Evolutionary conservation across 2,113 vertebrate species (phyloP).

Genomic region (Eonycteris spelaea): DNA sequence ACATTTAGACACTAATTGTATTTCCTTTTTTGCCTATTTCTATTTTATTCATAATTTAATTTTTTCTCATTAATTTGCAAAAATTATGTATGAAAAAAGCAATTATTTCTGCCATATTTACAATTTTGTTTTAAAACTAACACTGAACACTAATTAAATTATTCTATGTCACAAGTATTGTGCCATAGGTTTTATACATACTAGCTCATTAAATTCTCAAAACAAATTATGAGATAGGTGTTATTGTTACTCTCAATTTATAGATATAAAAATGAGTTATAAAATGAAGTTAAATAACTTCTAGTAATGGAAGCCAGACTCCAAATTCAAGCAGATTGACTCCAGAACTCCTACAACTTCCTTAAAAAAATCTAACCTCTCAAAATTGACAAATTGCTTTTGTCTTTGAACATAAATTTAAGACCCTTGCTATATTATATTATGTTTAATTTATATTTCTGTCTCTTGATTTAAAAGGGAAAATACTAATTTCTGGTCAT

Average conservation of each 20-base stretch:
- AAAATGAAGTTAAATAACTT: neutral
- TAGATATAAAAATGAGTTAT: neutral
- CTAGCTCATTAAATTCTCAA: neutral
- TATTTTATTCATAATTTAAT: neutral
- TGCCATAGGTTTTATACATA: neutral
- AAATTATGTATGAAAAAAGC: neutral
- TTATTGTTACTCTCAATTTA: neutral
- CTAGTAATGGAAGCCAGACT: neutral
- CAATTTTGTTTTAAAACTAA: neutral
- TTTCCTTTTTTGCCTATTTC: neutral
- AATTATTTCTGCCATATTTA: neutral
- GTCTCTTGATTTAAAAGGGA: neutral
- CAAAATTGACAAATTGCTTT: neutral
- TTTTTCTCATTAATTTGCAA: neutral
- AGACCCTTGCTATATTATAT: neutral
- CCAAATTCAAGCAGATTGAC: neutral
- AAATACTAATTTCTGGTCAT: neutral
- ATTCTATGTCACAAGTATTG: neutral
- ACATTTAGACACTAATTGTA: neutral
- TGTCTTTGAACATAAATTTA: neutral
- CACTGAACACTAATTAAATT: neutral
- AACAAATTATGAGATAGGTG: neutral
- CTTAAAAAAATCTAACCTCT: neutral
- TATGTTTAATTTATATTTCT: neutral
- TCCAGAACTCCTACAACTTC: neutral